phyloP scores from a whole-genome alignment of 2,888 invertebrate genomes.

The Drosophila kokeensis region DNA sequence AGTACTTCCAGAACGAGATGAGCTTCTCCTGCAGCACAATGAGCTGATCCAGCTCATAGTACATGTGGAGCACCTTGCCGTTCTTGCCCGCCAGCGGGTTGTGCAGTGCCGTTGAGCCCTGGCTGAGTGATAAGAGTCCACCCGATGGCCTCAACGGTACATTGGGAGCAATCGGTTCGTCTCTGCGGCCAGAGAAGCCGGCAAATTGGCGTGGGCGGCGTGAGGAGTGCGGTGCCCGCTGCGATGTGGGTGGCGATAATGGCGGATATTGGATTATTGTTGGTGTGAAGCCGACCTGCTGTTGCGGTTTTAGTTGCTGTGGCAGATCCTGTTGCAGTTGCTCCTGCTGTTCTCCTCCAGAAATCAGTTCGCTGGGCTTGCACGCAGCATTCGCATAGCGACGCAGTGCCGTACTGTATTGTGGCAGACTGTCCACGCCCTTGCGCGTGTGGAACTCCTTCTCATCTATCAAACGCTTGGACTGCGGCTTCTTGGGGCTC shows the following conservation, averaged over 20 bases:
- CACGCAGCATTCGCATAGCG: constrained; percentile 27
- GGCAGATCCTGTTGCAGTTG: background rate
- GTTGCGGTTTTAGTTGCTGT: background rate
- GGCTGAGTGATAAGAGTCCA: constrained; percentile 64
- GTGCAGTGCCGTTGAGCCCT: constrained; percentile 50
- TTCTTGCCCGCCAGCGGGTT: constrained; percentile 82
- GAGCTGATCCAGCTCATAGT: constrained; percentile 82
- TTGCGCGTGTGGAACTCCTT: constrained; percentile 23
- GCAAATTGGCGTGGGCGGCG: constrained; percentile 43
- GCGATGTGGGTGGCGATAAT: constrained; percentile 22
- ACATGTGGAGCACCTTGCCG: constrained; percentile 81
- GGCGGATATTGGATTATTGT: constrained; percentile 45
- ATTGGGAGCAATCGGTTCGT: background rate
- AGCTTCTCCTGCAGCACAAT: constrained; percentile 82
- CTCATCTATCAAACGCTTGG: constrained; percentile 12
- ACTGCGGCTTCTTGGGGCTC: background rate
- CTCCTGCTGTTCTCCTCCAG: background rate
- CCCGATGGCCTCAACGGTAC: constrained; percentile 35
- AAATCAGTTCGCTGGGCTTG: constrained; percentile 1
- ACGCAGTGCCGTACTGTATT: constrained; percentile 22
- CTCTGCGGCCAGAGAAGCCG: constrained; percentile 1
- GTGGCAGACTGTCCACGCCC: constrained; percentile 36
- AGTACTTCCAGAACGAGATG: constrained; percentile 84
- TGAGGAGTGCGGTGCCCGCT: constrained; percentile 39
- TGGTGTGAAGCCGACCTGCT: constrained; percentile 7